phyloP scores from a whole-genome alignment of 2,888 invertebrate species.

The Theretra japonica region DNA sequence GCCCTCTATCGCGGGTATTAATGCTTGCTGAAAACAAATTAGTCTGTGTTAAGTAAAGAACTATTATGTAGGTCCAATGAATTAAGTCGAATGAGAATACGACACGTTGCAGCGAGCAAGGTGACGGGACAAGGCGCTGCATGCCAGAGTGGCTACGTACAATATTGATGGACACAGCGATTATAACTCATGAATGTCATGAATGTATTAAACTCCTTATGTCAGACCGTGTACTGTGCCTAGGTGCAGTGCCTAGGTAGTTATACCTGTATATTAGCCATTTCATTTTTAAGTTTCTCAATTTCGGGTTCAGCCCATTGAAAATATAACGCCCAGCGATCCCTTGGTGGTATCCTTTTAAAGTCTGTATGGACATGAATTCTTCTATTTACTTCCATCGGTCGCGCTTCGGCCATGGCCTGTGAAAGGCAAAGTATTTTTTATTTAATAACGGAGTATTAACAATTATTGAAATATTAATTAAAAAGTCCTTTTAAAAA shows the following conservation, averaged over 20 bases:
- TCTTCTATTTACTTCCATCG: conserved; percentile 33
- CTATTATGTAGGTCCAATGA: not conserved
- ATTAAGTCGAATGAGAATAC: too few relatives aligned
- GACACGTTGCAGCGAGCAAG: too few relatives aligned
- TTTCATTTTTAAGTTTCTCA: conserved; percentile 42
- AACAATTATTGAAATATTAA: too few relatives aligned
- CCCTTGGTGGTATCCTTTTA: conserved; percentile 38
- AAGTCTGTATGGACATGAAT: conserved; percentile 45
- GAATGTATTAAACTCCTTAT: too few relatives aligned
- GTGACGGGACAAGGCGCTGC: too few relatives aligned
- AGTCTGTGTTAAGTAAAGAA: not conserved
- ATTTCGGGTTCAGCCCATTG: conserved; percentile 54
- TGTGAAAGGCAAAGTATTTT: conserved; percentile 38
- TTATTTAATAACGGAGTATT: not conserved
- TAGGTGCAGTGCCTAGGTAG: too few relatives aligned
- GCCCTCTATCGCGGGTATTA: conserved; percentile 43
- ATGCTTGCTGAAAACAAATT: conserved; percentile 47
- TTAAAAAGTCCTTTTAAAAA: too few relatives aligned
- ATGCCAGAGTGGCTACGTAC: too few relatives aligned
- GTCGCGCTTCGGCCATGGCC: conserved; percentile 52
- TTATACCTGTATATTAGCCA: conserved; percentile 59
- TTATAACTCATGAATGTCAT: too few relatives aligned
- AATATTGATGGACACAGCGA: too few relatives aligned
- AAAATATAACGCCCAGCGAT: conserved; percentile 70
- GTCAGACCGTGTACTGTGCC: too few relatives aligned